Conservation (phyloP, 2,888 invertebrate species). For the Strigamia crassipes region DNA sequence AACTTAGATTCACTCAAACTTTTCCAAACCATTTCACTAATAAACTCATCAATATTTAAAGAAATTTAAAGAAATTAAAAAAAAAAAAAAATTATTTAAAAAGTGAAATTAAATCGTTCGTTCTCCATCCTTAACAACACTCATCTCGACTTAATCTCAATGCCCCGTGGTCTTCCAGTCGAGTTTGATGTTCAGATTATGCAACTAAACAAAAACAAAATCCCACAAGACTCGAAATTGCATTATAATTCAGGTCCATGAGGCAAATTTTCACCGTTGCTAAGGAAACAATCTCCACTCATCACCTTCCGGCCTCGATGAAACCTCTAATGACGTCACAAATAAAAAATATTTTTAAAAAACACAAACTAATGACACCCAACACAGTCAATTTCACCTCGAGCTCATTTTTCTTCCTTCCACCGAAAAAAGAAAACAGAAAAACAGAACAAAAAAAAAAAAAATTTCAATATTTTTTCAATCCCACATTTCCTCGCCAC, state of each 20-base stretch:
- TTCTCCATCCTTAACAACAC: not conserved
- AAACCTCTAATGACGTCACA: not conserved
- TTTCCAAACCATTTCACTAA: not conserved
- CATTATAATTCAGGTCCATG: conserved; percentile 28
- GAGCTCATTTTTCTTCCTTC: not conserved
- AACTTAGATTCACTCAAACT: conserved; percentile 10
- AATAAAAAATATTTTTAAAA: not conserved
- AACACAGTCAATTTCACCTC: conserved; percentile 4
- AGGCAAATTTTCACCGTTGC: conserved; percentile 13
- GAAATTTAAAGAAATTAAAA: no score
- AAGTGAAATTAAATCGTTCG: no score
- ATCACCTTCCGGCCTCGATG: not conserved
- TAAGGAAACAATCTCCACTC: conserved; percentile 15
- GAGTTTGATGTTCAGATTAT: conserved; percentile 31
- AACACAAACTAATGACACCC: not conserved
- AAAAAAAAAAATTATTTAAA: not conserved
- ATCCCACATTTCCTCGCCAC: conserved; percentile 13
- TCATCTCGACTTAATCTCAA: conserved; percentile 13
- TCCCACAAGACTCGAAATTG: conserved; percentile 4
- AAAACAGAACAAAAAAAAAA: not conserved
- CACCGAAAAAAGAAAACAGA: not conserved
- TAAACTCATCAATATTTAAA: conserved; percentile 39
- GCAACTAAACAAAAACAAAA: conserved; percentile 29
- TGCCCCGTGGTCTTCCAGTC: not conserved
- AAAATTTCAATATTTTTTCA: conserved; percentile 37